Evolutionary conservation across 2,888 invertebrate genomes (phyloP).

Genomic region (Pseudococcus longispinus): DNA sequence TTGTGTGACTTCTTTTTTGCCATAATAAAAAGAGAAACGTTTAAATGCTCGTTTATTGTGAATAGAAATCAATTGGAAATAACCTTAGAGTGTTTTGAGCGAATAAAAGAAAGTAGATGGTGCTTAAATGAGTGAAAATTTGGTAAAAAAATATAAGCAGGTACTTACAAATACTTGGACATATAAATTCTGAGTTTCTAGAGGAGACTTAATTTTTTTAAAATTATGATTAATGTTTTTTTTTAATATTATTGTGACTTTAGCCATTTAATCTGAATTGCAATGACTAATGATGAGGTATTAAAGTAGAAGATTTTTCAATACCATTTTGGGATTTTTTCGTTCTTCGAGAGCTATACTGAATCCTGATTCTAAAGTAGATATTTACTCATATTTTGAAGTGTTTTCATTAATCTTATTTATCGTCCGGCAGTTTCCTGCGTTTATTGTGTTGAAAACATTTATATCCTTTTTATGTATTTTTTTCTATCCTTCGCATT

Average conservation of each 20-base stretch:
- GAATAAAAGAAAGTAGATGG: not conserved
- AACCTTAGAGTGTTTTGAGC: not conserved
- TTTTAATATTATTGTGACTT: not conserved
- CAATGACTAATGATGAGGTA: constrained; percentile 20
- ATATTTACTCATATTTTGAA: not conserved
- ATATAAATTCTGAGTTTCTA: no score
- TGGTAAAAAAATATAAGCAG: no score
- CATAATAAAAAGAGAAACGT: no score
- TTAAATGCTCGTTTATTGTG: no score
- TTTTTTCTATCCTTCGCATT: not conserved
- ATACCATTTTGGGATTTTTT: not conserved
- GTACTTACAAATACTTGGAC: no score
- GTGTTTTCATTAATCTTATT: constrained; percentile 32
- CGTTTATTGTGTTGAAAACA: not conserved
- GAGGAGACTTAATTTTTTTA: not conserved
- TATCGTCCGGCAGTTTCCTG: constrained; percentile 3
- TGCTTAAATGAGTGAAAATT: not conserved
- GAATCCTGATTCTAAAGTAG: not conserved
- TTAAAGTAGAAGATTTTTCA: not conserved
- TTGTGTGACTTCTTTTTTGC: no score
- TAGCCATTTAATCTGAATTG: not conserved
- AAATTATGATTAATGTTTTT: not conserved
- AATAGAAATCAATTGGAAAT: no score
- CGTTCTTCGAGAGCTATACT: not conserved
- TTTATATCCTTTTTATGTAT: not conserved